Conservation (phyloP, 2,113 vertebrate genomes). For the Rana temporaria region DNA sequence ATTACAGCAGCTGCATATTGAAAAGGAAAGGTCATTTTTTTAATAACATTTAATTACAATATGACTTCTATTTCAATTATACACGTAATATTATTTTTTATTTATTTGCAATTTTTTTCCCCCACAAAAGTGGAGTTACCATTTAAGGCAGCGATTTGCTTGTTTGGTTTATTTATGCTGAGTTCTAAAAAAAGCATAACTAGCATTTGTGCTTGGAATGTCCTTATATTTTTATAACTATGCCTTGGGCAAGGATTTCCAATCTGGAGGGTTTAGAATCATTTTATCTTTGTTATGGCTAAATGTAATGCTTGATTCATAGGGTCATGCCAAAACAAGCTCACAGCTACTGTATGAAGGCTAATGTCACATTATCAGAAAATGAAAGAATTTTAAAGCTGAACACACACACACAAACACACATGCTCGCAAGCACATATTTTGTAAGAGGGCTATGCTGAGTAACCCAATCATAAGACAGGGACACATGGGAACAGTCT, state of each 20-base stretch:
- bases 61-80: no score
- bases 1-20: no score
- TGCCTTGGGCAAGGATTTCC: slow-evolving; percentile 48
- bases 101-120: no score
- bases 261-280: slow-evolving; percentile 23
- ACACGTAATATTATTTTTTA: no score
- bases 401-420: background rate
- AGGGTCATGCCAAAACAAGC: slow-evolving; percentile 18
- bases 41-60: no score
- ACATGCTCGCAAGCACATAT: no score
- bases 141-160: background rate
- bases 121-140: no score
- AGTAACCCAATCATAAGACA: no score
- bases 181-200: background rate
- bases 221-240: slow-evolving; percentile 21
- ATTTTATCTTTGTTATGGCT: slow-evolving; percentile 17
- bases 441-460: no score
- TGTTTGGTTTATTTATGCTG: slow-evolving; percentile 10
- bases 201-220: slow-evolving; percentile 1
- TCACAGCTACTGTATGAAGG: slow-evolving; percentile 9
- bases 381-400: background rate
- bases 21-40: no score
- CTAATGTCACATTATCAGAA: slow-evolving; percentile 13
- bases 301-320: background rate
- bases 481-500: no score